phyloP scores from a whole-genome alignment of 2,888 invertebrate genomes.

The Drosophila borborema region DNA sequence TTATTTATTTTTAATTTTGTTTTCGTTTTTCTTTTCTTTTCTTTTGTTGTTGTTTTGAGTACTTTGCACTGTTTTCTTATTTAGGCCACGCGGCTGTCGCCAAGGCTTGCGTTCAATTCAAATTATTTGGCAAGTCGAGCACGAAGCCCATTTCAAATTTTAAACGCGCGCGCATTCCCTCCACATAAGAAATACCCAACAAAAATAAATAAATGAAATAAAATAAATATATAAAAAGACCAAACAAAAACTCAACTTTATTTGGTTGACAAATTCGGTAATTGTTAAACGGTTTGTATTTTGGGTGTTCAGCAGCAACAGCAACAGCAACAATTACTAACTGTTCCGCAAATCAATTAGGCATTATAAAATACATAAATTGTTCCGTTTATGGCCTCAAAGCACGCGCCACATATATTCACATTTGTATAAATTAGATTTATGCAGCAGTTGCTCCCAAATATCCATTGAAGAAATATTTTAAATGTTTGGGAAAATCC shows the following conservation, averaged over 20 bases:
- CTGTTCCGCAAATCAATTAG: conserved; percentile 71
- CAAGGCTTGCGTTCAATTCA: conserved; percentile 64
- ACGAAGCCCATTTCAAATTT: conserved; percentile 74
- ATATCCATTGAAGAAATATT: neutral
- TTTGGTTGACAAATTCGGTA: conserved; percentile 39
- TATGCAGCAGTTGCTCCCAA: conserved; percentile 20
- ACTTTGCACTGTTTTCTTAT: conserved; percentile 59
- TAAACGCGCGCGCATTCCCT: conserved; percentile 30
- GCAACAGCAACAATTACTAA: conserved; percentile 14
- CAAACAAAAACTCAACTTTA: neutral
- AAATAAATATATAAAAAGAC: conserved; percentile 7
- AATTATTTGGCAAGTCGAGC: conserved; percentile 71
- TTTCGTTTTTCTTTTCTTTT: conserved; percentile 1
- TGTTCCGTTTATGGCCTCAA: conserved; percentile 42
- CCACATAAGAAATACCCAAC: conserved; percentile 18
- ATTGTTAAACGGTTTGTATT: conserved; percentile 31
- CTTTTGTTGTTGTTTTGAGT: neutral
- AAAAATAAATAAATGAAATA: conserved; percentile 4
- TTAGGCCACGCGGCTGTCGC: conserved; percentile 67
- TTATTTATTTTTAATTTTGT: neutral
- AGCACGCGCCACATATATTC: conserved; percentile 60
- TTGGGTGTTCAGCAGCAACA: conserved; percentile 7
- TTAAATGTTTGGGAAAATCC: neutral
- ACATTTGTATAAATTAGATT: conserved; percentile 41
- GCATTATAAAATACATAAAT: conserved; percentile 68